Base-by-base conservation (phyloP, 1,140 invertebrate genomes). In the Drosophila insularis region DNA sequence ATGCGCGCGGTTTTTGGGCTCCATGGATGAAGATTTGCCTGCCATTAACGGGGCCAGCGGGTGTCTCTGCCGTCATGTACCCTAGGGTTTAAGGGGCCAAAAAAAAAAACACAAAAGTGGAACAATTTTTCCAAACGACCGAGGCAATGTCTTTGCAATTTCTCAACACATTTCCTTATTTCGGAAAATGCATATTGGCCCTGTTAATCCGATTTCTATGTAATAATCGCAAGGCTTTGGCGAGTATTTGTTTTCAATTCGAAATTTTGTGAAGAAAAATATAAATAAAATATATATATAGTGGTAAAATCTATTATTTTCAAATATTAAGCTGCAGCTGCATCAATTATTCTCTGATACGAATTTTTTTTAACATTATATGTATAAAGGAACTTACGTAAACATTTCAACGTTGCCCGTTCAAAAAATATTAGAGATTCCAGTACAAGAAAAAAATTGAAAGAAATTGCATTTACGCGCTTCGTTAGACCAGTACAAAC, bases 401-500 rank as follows among this genome's bases (percentile, higher is more conserved):
- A 43, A 43, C 40, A 43, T 2, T 43, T 0, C 5, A 43, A 43
- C 40, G 27, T 50, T 8, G 17, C 43, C 19, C 40, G 4, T 68
- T 53, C 68, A 56, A 14, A 60, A 81, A 86, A 86, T 71, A 75
- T 71, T 86, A 72, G 63, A 75, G 72, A 68, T 86, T 78, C 43
- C 61, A n/a, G n/a, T n/a, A n/a, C 8, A 50, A 50, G 5, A 27
- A 27, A 27, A 27, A 50, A 50, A 21, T 19, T 50, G 17, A 63
- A 43, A 82, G 84, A 82, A 87, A 87, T 82, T 89, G 79, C 82
- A 87, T 87, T 87, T 81, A 89, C 82, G 82, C 79, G 82, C 79
- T 87, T 87, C 82, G 82, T 87, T 87, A 87, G 79, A 71, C 79
- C 75, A 89, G 80, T 80, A 82, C 84, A 82, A 87, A 89, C 82